A percentile compares a stretch with the other conserved stretches of the same genome.
These are phyloP conservation scores for Ylistrum balloti DNA, from an alignment of 1,140 invertebrate genomes.

Conservation along the genomic window DNA sequence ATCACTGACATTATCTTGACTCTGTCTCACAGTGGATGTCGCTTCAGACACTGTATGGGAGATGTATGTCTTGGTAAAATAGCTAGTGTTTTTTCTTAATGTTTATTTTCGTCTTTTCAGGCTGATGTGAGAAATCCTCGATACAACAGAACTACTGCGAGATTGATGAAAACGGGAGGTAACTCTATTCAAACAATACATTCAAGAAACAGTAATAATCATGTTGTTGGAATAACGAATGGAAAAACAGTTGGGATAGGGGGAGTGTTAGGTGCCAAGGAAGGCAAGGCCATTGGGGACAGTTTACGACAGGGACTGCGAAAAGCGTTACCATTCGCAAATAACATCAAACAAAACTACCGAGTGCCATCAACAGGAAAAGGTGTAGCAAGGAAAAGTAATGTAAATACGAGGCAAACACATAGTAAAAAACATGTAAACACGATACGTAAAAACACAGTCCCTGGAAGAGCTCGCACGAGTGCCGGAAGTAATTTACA, in stretches of 20 bases:
- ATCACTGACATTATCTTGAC: no score
- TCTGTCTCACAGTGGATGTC: no score
- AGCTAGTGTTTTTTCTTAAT: no score
- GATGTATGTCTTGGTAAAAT: no score
- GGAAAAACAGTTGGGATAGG: not conserved
- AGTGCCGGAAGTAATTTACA: not conserved
- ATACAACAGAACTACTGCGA: not conserved
- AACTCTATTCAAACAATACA: not conserved
- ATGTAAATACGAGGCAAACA: not conserved
- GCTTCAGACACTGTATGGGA: no score
- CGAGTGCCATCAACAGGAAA: not conserved
- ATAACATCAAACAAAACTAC: not conserved
- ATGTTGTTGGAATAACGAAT: not conserved
- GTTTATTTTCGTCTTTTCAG: constrained; percentile 2
- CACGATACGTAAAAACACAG: not conserved
- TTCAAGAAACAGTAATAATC: not conserved
- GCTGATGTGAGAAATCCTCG: not conserved
- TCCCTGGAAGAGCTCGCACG: not conserved
- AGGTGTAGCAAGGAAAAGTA: not conserved
- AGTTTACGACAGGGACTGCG: not conserved
- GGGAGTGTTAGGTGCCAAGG: not conserved
- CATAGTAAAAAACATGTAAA: not conserved
- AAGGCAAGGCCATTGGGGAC: not conserved
- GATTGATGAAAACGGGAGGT: not conserved
- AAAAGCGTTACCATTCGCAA: not conserved